Conservation (phyloP, 2,888 invertebrate species). For the Cantharis flavilabris region DNA sequence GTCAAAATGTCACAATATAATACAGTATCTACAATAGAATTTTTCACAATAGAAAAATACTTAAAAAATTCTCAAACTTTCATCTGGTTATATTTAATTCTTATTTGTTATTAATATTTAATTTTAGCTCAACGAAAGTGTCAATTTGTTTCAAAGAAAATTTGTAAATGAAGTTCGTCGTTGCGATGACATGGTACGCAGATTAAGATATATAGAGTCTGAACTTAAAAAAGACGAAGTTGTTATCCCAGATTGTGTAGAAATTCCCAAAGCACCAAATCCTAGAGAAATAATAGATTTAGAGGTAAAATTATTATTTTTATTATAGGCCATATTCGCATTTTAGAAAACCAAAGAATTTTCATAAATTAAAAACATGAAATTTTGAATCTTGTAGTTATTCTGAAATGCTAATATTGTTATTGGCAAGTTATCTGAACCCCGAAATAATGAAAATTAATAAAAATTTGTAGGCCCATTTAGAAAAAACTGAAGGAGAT, state of each 20-base stretch:
- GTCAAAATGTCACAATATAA: too few relatives aligned
- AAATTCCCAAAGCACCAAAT: conserved; percentile 75
- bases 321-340: too few relatives aligned
- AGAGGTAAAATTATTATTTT: conserved; percentile 62
- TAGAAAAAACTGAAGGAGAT: conserved; percentile 96
- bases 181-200: conserved; percentile 91
- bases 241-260: conserved; percentile 74
- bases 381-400: too few relatives aligned
- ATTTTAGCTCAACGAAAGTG: conserved; percentile 80
- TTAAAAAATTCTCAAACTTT: too few relatives aligned
- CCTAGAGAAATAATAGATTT: conserved; percentile 87
- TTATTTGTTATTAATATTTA: too few relatives aligned
- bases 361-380: too few relatives aligned
- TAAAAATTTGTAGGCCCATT: conserved; percentile 68
- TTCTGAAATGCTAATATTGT: too few relatives aligned
- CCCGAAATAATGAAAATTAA: neutral
- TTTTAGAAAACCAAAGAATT: too few relatives aligned
- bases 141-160: conserved; percentile 89
- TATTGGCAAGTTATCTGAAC: too few relatives aligned
- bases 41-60: too few relatives aligned
- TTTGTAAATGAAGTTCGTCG: conserved; percentile 89
- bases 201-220: conserved; percentile 82
- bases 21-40: too few relatives aligned
- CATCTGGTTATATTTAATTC: too few relatives aligned
- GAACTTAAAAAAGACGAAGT: conserved; percentile 86